Percentiles rank a stretch among this genome's conserved stretches.
Conservation (phyloP, 2,797 vertebrate genomes). For the Lacerta viridis region DNA sequence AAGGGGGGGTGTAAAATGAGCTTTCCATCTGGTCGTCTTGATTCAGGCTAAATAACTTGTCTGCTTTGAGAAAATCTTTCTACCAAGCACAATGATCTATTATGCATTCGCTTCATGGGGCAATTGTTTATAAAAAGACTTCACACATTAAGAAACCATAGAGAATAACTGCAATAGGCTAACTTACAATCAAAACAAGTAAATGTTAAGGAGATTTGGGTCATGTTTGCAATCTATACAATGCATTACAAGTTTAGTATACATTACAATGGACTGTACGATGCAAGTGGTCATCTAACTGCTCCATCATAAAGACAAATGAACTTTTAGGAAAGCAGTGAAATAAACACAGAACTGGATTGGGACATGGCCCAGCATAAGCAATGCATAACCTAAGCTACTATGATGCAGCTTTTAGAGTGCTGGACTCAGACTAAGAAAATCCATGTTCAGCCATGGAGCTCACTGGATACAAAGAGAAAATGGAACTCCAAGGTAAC, state of each 20-base stretch:
- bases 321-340: not conserved
- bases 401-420: not conserved
- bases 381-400: not conserved
- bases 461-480: not conserved
- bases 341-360: not conserved
- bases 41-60: constrained; percentile 71
- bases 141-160: not conserved
- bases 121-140: constrained; percentile 27
- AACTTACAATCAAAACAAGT: not conserved
- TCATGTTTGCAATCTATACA: not conserved
- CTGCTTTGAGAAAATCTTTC: constrained; percentile 65
- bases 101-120: constrained; percentile 26
- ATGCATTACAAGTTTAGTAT: not conserved
- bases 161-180: not conserved
- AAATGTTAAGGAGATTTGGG: not conserved
- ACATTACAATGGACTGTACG: not conserved
- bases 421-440: not conserved
- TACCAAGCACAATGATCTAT: constrained; percentile 46
- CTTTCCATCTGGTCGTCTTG: constrained; percentile 76
- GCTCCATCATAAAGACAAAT: not conserved
- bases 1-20: constrained; percentile 77
- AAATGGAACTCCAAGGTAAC: not conserved
- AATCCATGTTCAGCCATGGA: not conserved
- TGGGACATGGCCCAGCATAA: not conserved
- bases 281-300: not conserved